Evolutionary conservation across 1,140 invertebrate genomes (phyloP).

Genomic region (Drosophila rufa): DNA sequence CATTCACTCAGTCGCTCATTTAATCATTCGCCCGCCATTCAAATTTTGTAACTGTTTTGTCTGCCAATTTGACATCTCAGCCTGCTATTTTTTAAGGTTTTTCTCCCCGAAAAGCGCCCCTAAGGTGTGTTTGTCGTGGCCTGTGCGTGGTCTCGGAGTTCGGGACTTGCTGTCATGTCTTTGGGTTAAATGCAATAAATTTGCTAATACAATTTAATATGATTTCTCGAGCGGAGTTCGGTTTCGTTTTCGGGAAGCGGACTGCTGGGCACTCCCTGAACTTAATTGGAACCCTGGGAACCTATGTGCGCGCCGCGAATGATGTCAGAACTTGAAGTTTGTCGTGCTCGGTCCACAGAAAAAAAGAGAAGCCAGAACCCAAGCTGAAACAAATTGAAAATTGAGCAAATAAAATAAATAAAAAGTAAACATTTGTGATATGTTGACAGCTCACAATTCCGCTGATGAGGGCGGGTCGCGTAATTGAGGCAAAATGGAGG

Average conservation of each 20-base stretch:
- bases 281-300: conserved; percentile 45
- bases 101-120: neutral
- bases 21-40: conserved; percentile 49
- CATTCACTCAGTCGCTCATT: conserved; percentile 55
- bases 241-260: conserved; percentile 34
- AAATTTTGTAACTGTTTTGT: conserved; percentile 71
- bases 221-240: conserved; percentile 31
- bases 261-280: conserved; percentile 35
- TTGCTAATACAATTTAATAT: conserved; percentile 76
- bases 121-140: conserved; percentile 52
- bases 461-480: conserved; percentile 5
- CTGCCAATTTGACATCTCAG: conserved; percentile 76
- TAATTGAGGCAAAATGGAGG: conserved; percentile 13
- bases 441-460: conserved; percentile 32
- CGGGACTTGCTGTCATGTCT: conserved; percentile 59
- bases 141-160: conserved; percentile 53
- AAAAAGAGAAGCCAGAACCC: conserved; percentile 4
- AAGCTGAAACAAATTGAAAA: conserved; percentile 16
- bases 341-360: conserved; percentile 5
- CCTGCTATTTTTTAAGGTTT: conserved; percentile 31
- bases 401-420: conserved; percentile 22
- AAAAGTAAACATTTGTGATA: conserved; percentile 34
- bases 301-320: conserved; percentile 25
- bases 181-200: conserved; percentile 70
- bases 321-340: conserved; percentile 40